A percentile compares a stretch with the other conserved stretches of the same genome.
Evolutionary conservation across 2,888 invertebrate species (phyloP).

Genomic region (Dicyrtomina minuta): DNA sequence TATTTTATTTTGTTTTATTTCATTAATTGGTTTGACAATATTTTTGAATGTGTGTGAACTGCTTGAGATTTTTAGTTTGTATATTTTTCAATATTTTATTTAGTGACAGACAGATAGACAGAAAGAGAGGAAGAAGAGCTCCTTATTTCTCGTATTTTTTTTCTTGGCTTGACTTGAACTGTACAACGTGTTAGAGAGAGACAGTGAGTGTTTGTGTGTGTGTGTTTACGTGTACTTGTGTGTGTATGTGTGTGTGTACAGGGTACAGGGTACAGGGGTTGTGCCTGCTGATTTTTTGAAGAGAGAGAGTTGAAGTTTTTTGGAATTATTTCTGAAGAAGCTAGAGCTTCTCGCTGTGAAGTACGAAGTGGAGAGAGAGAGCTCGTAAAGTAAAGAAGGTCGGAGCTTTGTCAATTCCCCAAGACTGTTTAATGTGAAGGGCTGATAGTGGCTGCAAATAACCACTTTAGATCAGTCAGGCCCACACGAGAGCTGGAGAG

Average conservation of each 20-base stretch:
- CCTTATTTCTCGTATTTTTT: no score
- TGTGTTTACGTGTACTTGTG: no score
- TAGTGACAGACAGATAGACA: no score
- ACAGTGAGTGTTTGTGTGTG: neutral
- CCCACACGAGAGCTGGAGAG: slow-evolving; percentile 41
- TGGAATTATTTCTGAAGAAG: no score
- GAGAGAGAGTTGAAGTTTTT: slow-evolving; percentile 4
- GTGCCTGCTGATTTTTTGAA: neutral
- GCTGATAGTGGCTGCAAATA: slow-evolving; percentile 52
- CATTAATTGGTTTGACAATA: neutral
- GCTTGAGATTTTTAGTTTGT: slow-evolving; percentile 5
- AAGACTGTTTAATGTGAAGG: slow-evolving; percentile 50
- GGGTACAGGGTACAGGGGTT: neutral
- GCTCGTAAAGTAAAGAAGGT: slow-evolving; percentile 39
- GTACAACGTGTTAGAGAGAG: neutral
- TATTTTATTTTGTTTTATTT: no score
- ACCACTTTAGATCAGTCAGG: slow-evolving; percentile 50
- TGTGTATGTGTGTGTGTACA: no score
- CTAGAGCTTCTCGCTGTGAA: no score
- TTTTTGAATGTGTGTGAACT: neutral
- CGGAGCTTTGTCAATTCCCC: slow-evolving; percentile 50
- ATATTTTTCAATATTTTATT: neutral
- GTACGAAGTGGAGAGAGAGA: slow-evolving; percentile 17
- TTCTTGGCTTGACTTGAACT: no score
- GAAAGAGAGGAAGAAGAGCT: no score